These are phyloP conservation scores for Rhea pennata DNA, from an alignment of 2,113 vertebrate species.

Conservation along the genomic window DNA sequence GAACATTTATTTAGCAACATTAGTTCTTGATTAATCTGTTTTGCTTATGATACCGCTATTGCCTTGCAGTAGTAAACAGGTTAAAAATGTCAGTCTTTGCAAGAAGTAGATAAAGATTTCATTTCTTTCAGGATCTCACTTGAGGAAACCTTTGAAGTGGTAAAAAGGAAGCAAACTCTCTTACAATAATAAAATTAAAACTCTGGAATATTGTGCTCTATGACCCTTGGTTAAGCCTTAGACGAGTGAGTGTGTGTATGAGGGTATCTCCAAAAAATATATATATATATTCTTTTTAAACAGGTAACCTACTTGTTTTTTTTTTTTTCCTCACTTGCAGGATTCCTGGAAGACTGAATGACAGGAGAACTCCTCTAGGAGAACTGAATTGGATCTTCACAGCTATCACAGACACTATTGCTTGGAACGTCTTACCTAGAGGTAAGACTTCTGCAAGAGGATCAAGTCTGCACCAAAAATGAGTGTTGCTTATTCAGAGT, in stretches of 20 bases:
- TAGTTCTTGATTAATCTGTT: neutral
- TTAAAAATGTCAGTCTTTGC: neutral
- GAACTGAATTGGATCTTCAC: constrained; percentile 99
- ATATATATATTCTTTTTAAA: neutral
- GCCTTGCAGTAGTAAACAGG: neutral
- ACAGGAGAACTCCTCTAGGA: constrained; percentile 95
- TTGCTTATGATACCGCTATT: neutral
- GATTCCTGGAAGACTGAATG: constrained; percentile 95
- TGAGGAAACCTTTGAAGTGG: neutral
- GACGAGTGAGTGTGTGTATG: neutral
- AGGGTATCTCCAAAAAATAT: neutral
- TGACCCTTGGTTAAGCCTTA: neutral
- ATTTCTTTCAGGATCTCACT: neutral
- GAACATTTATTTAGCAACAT: neutral
- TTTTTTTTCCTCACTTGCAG: constrained; percentile 60
- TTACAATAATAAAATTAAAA: neutral
- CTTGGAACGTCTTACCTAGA: constrained; percentile 96
- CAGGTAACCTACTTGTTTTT: neutral
- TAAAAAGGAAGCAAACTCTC: neutral
- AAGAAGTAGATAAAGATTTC: neutral
- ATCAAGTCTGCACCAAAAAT: neutral
- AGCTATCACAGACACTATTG: constrained; percentile 97
- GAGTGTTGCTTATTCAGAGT: neutral
- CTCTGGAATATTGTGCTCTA: neutral
- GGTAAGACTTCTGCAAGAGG: constrained; percentile 74